Evolutionary conservation across 2,797 vertebrate genomes (phyloP).

Genomic region (Otus scops): DNA sequence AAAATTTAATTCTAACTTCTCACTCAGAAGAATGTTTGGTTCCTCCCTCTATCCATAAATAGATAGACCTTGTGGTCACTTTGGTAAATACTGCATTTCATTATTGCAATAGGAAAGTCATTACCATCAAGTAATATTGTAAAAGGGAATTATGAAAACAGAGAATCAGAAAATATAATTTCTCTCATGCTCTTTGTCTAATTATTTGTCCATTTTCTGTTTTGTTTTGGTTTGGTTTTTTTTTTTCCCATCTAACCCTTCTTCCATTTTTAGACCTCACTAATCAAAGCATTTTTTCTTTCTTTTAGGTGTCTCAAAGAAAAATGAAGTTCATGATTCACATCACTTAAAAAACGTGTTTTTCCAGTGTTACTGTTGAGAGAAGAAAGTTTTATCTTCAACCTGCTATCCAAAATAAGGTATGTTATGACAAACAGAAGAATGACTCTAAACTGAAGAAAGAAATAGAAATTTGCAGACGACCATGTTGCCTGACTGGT

Average conservation of each 20-base stretch:
- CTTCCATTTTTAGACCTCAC: slow-evolving; percentile 67
- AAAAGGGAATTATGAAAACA: neutral
- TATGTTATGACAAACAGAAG: neutral
- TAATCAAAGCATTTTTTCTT: slow-evolving; percentile 69
- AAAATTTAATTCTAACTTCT: neutral
- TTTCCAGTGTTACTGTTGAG: neutral
- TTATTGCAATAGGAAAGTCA: neutral
- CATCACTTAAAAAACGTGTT: neutral
- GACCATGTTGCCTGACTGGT: neutral
- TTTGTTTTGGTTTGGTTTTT: slow-evolving; percentile 54
- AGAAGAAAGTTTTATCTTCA: neutral
- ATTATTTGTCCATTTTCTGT: slow-evolving; percentile 55
- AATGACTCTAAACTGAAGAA: neutral
- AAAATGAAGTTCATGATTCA: neutral
- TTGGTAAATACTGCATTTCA: neutral
- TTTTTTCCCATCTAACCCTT: slow-evolving; percentile 56
- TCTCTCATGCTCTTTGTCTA: slow-evolving; percentile 13
- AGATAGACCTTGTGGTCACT: neutral
- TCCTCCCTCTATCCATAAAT: neutral
- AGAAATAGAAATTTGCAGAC: neutral
- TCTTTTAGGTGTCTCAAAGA: slow-evolving; percentile 70
- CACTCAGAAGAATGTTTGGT: neutral
- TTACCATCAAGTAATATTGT: neutral
- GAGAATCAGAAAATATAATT: neutral
- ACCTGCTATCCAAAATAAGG: neutral